phyloP scores from a whole-genome alignment of 2,888 invertebrate genomes.

The Tipula unca region DNA sequence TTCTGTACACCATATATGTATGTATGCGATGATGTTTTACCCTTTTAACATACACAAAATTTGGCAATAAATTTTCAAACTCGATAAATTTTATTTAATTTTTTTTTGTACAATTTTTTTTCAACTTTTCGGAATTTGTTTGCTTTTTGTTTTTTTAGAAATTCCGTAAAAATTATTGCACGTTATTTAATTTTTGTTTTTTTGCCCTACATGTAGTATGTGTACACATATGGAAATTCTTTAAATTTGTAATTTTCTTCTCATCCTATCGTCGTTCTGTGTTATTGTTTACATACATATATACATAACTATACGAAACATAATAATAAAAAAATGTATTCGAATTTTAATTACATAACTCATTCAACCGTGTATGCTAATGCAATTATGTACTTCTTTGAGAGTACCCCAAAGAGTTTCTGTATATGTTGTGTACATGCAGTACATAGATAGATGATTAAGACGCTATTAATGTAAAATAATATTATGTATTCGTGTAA shows the following conservation, averaged over 20 bases:
- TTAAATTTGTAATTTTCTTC: not conserved
- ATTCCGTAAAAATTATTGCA: not conserved
- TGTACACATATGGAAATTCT: not conserved
- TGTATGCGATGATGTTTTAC: not conserved
- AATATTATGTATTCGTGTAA: not conserved
- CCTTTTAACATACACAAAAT: not conserved
- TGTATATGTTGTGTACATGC: not conserved
- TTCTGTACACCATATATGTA: not conserved
- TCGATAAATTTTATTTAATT: constrained; percentile 18
- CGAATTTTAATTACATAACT: not conserved
- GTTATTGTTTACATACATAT: not conserved
- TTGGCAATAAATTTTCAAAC: constrained; percentile 14
- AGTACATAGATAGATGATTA: not conserved
- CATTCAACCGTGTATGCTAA: not conserved
- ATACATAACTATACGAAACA: not conserved
- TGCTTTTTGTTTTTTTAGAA: not conserved
- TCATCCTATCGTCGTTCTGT: not conserved
- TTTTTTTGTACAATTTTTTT: not conserved
- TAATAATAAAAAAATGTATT: constrained; percentile 9
- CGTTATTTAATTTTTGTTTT: not conserved
- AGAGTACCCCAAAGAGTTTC: not conserved
- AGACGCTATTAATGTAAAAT: not conserved
- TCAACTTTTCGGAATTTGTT: not conserved
- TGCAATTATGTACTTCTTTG: not conserved
- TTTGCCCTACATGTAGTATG: not conserved